Conservation (phyloP, 2,113 vertebrate genomes). For the Castor canadensis region DNA sequence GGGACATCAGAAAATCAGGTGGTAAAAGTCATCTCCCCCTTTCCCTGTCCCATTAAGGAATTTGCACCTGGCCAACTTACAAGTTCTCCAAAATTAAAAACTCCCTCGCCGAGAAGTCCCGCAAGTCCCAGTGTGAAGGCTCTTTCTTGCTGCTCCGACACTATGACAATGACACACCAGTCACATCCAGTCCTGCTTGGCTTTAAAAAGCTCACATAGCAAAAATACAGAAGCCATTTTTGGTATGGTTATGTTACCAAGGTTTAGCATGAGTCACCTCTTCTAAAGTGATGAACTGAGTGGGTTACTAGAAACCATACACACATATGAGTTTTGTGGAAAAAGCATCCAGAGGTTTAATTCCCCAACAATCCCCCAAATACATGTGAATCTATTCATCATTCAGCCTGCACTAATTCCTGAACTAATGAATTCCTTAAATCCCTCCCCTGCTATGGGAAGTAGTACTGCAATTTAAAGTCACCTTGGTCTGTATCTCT, state of each 20-base stretch:
- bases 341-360: background rate
- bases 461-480: background rate
- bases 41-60: rapidly evolving
- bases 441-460: background rate
- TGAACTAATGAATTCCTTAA: background rate
- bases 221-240: background rate
- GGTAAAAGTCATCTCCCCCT: background rate
- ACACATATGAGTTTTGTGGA: background rate
- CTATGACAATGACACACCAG: constrained; percentile 77
- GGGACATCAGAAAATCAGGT: background rate
- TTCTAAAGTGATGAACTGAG: rapidly evolving
- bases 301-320: background rate
- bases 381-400: rapidly evolving
- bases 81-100: constrained; percentile 98
- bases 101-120: constrained; percentile 95
- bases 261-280: rapidly evolving
- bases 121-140: constrained; percentile 97
- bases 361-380: background rate
- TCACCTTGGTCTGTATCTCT: background rate
- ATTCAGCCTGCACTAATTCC: rapidly evolving
- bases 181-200: background rate
- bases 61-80: constrained; percentile 81
- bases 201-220: background rate
- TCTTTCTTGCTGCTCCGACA: constrained; percentile 96
- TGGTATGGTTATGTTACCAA: background rate